These are phyloP conservation scores for Genyomyrus donnyi DNA, from an alignment of 2,113 vertebrate species.

Conservation along the genomic window DNA sequence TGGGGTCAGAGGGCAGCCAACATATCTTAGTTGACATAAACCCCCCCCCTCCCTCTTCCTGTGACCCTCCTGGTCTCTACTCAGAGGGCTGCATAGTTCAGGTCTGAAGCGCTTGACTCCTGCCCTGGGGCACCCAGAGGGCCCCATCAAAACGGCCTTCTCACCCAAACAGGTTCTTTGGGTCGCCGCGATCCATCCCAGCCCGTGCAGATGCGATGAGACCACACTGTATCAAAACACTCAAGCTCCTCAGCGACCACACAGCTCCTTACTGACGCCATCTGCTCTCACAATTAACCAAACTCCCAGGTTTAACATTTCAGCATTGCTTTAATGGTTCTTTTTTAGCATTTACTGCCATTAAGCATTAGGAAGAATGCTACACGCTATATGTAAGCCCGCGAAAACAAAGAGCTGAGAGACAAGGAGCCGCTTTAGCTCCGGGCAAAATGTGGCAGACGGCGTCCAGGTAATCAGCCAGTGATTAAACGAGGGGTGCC, in stretches of 20 bases:
- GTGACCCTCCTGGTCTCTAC: not conserved
- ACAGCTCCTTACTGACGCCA: not conserved
- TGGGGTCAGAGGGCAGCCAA: not conserved
- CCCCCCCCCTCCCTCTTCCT: not conserved
- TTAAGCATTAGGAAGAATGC: not conserved
- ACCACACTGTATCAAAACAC: not conserved
- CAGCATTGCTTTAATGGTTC: not conserved
- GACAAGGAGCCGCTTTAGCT: not conserved
- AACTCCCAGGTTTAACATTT: not conserved
- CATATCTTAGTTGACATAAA: not conserved
- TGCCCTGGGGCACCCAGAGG: not conserved
- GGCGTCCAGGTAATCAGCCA: slow-evolving; percentile 6
- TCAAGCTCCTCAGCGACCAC: not conserved
- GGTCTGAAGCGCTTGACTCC: not conserved
- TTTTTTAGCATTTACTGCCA: not conserved
- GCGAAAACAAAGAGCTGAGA: not conserved
- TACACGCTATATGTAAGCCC: not conserved
- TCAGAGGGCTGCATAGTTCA: not conserved
- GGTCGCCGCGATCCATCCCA: not conserved
- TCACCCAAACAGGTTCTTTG: not conserved
- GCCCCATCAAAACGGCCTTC: not conserved
- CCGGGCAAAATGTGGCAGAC: not conserved
- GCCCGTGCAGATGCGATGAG: not conserved
- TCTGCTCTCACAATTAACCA: not conserved
- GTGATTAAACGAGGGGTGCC: not conserved